Evolutionary conservation across 2,113 vertebrate genomes (phyloP), one percentile per base, ranked within the genome.

Genomic region (Jaculus jaculus): DNA sequence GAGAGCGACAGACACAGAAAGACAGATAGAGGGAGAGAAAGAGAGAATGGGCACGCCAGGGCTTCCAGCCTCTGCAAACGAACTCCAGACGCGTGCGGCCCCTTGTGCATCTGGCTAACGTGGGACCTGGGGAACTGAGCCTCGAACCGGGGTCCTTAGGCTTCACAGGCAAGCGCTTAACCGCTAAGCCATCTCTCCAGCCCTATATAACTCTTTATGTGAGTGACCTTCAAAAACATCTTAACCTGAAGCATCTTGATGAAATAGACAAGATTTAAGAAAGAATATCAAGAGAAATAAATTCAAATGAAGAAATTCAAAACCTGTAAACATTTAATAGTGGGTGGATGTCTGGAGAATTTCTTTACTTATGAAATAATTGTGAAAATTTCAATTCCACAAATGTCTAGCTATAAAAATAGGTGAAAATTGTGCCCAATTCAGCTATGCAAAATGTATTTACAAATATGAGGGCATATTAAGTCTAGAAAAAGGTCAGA

Each of bases 321-420:
- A 79, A 93, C 58, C 18, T 60, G 18, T 87, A 5, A 75, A 93
- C 87, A 79, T 75, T 86, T 84, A 72, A 24, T 63, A 65, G 69
- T 63, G 66, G 12, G 30, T 87, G 1, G 2, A 66, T 77, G 5
- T 54, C 28, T 37, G 73, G 24, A 89, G 37, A 86, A 83, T 81
- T 86, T 95, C 7, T 89, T 89, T 15, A 68, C 17, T 66, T 69
- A 78, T 81, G 16, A 82, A 86, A 86, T 34, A 85, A 11, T 84
- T 79, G 82, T 65, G 9, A 91, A 79, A 78, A 86, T 60, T 92
- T 72, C 78, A 92, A 87, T 89, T 65, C 69, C 3, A 72, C 79
- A 91, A 85, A 87, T 68, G 23, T 91, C 32, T 12, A 68, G 8
- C 75, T 81, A 83, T 77, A 87, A 77, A 91, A 87, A 83, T 91